Percentiles rank a stretch among this genome's conserved stretches.
These are phyloP conservation scores for Gasterosteus nipponicus DNA, from an alignment of 2,113 vertebrate species.

Conservation along the genomic window DNA sequence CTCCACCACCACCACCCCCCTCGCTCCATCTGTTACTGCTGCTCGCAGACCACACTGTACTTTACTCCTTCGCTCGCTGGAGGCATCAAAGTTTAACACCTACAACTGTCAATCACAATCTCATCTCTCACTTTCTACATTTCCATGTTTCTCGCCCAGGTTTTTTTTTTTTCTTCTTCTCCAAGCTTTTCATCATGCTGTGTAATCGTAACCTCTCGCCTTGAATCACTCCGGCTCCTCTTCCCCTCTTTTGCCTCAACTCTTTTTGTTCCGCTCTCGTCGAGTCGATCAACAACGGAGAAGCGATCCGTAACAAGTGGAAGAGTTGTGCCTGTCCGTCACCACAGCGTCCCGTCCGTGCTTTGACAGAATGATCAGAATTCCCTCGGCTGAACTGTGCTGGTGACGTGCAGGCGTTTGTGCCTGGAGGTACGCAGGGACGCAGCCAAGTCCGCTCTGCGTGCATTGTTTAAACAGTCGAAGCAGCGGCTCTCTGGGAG, in stretches of 20 bases:
- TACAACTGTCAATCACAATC: conserved; percentile 70
- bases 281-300: not conserved
- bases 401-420: conserved; percentile 54
- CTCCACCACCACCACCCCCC: not conserved
- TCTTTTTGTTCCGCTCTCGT: not conserved
- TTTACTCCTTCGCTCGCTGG: conserved; percentile 60
- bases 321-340: not conserved
- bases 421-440: conserved; percentile 54
- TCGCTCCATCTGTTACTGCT: conserved; percentile 50
- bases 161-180: conserved; percentile 36
- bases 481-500: conserved; percentile 57
- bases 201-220: conserved; percentile 28
- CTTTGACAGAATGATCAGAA: conserved; percentile 43
- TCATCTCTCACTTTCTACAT: conserved; percentile 55
- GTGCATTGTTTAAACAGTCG: conserved; percentile 54
- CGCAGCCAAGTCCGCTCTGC: conserved; percentile 39
- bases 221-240: conserved; percentile 26
- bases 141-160: conserved; percentile 50
- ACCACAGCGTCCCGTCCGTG: not conserved
- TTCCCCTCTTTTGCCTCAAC: not conserved
- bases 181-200: conserved; percentile 66
- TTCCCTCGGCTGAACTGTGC: conserved; percentile 36
- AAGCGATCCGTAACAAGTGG: not conserved
- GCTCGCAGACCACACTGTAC: conserved; percentile 65
- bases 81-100: conserved; percentile 83